phyloP scores from a whole-genome alignment of 2,797 vertebrate genomes.

The Vireo griseus region DNA sequence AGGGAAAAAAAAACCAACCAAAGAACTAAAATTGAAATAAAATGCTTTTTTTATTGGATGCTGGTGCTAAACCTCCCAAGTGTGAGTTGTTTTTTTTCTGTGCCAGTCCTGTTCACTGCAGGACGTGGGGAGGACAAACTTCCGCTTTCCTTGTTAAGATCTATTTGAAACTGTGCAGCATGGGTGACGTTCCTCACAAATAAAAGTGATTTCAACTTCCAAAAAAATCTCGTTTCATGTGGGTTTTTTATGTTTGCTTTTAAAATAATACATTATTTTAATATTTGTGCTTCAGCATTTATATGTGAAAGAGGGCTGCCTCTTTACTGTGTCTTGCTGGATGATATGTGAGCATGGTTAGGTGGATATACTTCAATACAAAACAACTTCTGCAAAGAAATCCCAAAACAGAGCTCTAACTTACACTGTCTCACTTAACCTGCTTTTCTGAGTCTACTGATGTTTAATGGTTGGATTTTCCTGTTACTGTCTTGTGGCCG shows the following conservation, averaged over 20 bases:
- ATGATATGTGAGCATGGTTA: neutral
- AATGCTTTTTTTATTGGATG: conserved; percentile 71
- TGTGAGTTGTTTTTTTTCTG: conserved; percentile 66
- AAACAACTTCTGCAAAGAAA: neutral
- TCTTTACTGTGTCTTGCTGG: neutral
- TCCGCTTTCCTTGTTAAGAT: conserved; percentile 69
- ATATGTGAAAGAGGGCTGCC: neutral
- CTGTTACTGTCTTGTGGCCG: neutral
- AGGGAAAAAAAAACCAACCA: conserved; percentile 58
- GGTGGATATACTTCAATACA: neutral
- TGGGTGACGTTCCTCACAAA: conserved; percentile 71
- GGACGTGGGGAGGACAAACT: conserved; percentile 66
- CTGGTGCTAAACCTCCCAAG: conserved; percentile 77
- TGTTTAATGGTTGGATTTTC: neutral
- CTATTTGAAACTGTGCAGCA: conserved; percentile 69
- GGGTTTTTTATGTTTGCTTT: neutral
- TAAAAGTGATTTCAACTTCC: conserved; percentile 71
- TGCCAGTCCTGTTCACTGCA: conserved; percentile 70
- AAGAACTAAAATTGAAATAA: conserved; percentile 71
- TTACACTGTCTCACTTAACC: neutral
- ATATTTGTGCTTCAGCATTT: neutral
- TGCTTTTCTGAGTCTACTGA: neutral
- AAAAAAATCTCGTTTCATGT: neutral
- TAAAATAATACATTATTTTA: neutral
- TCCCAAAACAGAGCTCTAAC: neutral